Evolutionary conservation across 2,797 vertebrate genomes (phyloP).

Genomic region (Cyclopterus lumpus): DNA sequence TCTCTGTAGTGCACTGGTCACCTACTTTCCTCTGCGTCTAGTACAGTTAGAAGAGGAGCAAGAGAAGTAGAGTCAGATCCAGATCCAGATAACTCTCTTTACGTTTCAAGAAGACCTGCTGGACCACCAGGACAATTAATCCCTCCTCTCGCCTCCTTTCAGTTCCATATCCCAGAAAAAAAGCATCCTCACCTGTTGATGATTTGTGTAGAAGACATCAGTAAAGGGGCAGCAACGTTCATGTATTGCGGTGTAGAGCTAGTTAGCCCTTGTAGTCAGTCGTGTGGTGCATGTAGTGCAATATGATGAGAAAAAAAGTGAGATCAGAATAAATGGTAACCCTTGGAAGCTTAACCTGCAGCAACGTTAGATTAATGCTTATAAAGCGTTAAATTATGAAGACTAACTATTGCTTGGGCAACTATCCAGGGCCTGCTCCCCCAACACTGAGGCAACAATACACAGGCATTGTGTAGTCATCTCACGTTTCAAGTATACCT

Average conservation of each 20-base stretch:
- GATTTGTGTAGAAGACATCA: background rate
- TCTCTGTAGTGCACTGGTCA: conserved; percentile 45
- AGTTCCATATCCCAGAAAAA: background rate
- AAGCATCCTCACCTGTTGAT: background rate
- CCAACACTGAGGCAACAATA: background rate
- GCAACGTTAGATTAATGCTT: background rate
- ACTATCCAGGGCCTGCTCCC: background rate
- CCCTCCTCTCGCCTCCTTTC: background rate
- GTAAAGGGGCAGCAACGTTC: background rate
- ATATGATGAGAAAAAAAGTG: background rate
- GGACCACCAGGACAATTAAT: conserved; percentile 25
- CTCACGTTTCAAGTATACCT: background rate
- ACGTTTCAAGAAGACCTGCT: conserved; percentile 12
- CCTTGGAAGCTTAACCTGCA: background rate
- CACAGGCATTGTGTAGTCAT: background rate
- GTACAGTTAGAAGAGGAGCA: conserved; percentile 27
- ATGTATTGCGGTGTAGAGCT: background rate
- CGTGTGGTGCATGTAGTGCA: background rate
- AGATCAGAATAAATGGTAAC: background rate
- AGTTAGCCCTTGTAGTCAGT: background rate
- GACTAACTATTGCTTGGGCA: background rate
- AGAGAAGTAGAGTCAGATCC: conserved; percentile 23
- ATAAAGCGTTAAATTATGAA: background rate
- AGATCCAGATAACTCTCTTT: conserved; percentile 20
- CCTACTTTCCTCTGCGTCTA: conserved; percentile 37